These are phyloP conservation scores for Zaprionus obscuricornis DNA, from an alignment of 2,888 invertebrate genomes.

Conservation along the genomic window DNA sequence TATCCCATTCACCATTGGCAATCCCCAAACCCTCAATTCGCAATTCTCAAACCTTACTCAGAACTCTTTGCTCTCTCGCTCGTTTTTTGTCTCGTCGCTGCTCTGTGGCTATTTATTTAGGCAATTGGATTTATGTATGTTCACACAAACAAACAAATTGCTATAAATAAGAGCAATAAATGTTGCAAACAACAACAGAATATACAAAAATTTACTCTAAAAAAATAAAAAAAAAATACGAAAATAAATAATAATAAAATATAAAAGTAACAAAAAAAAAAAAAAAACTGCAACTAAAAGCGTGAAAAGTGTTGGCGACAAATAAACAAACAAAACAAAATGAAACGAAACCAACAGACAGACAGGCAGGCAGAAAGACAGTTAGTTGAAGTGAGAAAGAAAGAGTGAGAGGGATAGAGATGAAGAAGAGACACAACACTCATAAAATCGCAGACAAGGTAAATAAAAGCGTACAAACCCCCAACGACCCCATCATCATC, in stretches of 20 bases:
- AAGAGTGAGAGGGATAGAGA: conserved; percentile 4
- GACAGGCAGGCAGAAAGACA: neutral
- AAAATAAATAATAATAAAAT: too few relatives aligned
- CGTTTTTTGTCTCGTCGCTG: neutral
- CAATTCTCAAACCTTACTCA: neutral
- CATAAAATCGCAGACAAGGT: conserved; percentile 65
- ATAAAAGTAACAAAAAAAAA: too few relatives aligned
- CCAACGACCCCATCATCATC: conserved; percentile 38
- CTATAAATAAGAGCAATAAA: conserved; percentile 59
- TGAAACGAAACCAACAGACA: conserved; percentile 5
- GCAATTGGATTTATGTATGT: conserved; percentile 63
- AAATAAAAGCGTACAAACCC: conserved; percentile 53
- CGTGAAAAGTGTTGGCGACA: conserved; percentile 39
- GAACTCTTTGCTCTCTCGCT: conserved; percentile 10
- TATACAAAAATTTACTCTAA: conserved; percentile 54
- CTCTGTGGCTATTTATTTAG: conserved; percentile 45
- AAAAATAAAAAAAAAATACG: too few relatives aligned
- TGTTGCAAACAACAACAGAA: conserved; percentile 46
- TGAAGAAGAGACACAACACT: conserved; percentile 12
- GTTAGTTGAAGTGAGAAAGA: conserved; percentile 1
- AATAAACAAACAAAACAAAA: conserved; percentile 8
- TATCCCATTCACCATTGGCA: conserved; percentile 2
- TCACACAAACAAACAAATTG: conserved; percentile 46
- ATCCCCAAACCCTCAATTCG: neutral
- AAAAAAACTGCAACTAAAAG: conserved; percentile 46